Evolutionary conservation across 1,140 invertebrate species (phyloP).

Genomic region (Panulirus ornatus): DNA sequence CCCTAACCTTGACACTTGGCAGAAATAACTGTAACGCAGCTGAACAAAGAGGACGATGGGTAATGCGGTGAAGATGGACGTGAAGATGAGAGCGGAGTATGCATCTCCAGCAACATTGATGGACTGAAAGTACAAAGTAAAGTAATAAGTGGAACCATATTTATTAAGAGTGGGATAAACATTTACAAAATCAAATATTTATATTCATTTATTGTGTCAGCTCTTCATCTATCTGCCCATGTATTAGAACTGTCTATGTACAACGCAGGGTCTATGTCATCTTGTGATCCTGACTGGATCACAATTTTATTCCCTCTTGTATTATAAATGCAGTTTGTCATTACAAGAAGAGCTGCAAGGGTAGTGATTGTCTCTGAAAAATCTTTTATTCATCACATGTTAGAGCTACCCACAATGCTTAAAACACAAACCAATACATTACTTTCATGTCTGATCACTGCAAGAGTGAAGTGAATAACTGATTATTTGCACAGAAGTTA

Average conservation of each 20-base stretch:
- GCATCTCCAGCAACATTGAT: slow-evolving; percentile 67
- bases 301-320: too few relatives aligned
- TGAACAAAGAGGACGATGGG: slow-evolving; percentile 50
- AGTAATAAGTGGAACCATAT: background rate
- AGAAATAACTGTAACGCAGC: slow-evolving; percentile 63
- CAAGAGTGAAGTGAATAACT: too few relatives aligned
- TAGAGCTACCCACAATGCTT: too few relatives aligned
- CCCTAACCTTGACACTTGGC: slow-evolving; percentile 37
- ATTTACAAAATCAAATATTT: background rate
- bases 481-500: too few relatives aligned
- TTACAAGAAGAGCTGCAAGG: too few relatives aligned
- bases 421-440: too few relatives aligned
- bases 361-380: too few relatives aligned
- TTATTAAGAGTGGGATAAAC: background rate
- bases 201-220: background rate
- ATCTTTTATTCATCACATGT: too few relatives aligned
- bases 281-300: background rate
- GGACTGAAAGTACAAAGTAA: slow-evolving; percentile 33
- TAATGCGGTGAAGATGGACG: slow-evolving; percentile 51
- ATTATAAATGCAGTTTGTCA: too few relatives aligned
- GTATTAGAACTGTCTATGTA: background rate
- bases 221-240: background rate
- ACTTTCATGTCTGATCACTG: too few relatives aligned
- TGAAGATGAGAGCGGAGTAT: slow-evolving; percentile 68
- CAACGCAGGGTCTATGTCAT: background rate